Conservation (phyloP, 2,797 vertebrate genomes). For the Molossus molossus region DNA sequence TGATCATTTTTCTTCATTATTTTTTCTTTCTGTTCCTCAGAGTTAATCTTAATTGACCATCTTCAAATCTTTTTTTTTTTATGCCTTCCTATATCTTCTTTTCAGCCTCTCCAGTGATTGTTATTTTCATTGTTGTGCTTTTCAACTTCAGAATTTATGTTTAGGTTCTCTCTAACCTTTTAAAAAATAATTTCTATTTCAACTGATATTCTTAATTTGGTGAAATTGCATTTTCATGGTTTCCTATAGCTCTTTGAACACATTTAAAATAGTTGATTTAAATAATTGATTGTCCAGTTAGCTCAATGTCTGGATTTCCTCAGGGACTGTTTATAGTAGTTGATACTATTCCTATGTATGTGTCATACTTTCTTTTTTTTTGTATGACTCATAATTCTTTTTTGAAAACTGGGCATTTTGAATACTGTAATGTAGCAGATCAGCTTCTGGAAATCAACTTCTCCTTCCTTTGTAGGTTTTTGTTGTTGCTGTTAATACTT, state of each 20-base stretch:
- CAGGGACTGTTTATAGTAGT: neutral
- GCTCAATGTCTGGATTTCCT: neutral
- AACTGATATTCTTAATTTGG: neutral
- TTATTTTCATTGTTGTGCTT: conserved; percentile 1
- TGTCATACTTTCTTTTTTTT: neutral
- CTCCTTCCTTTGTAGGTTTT: neutral
- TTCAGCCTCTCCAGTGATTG: neutral
- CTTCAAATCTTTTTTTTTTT: conserved; percentile 5
- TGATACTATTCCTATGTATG: neutral
- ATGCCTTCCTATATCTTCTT: neutral
- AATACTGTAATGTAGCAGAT: neutral
- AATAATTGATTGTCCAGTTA: neutral
- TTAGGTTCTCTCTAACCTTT: neutral
- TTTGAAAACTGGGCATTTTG: neutral
- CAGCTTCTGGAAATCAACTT: neutral
- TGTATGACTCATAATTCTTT: neutral
- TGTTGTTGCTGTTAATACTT: neutral
- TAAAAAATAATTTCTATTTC: neutral
- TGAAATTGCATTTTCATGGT: neutral
- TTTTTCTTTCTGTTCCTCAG: conserved; percentile 31
- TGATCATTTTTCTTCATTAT: conserved; percentile 30
- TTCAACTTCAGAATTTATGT: conserved; percentile 26
- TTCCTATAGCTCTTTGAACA: conserved; percentile 8
- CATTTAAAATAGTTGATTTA: conserved; percentile 21
- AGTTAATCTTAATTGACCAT: neutral